phyloP scores from a whole-genome alignment of 2,888 invertebrate species.

The Psylliodes chrysocephalus region DNA sequence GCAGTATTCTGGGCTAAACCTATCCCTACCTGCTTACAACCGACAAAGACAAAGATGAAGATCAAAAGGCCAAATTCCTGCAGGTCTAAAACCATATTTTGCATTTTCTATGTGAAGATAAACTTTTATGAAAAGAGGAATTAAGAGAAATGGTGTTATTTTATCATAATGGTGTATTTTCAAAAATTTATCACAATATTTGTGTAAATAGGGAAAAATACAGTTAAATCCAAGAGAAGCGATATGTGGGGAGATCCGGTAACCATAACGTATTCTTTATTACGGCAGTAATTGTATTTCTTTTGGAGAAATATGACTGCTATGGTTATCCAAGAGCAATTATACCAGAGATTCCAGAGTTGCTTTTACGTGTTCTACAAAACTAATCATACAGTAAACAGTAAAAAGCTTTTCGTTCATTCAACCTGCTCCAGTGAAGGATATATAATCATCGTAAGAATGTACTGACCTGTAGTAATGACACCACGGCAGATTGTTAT shows the following conservation, averaged over 20 bases:
- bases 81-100: neutral
- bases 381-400: conserved; percentile 39
- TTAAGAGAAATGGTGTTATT: neutral
- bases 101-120: neutral
- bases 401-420: conserved; percentile 33
- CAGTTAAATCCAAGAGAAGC: conserved; percentile 16
- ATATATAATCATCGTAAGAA: conserved; percentile 40
- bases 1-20: too few species aligned
- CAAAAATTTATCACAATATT: neutral
- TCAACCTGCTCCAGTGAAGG: conserved; percentile 25
- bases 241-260: conserved; percentile 44
- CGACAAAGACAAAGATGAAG: too few species aligned
- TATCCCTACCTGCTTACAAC: too few species aligned
- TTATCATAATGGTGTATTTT: neutral
- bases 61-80: neutral
- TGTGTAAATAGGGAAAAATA: neutral
- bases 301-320: conserved; percentile 32
- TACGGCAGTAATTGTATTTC: conserved; percentile 36
- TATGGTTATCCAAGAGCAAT: conserved; percentile 37
- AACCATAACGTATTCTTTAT: conserved; percentile 35
- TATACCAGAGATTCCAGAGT: conserved; percentile 2
- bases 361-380: conserved; percentile 22
- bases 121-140: neutral
- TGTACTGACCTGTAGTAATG: conserved; percentile 37
- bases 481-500: conserved; percentile 37